A percentile compares a stretch with the other conserved stretches of the same genome.
Evolutionary conservation across 2,797 vertebrate species (phyloP).

Genomic region (Anableps anableps): DNA sequence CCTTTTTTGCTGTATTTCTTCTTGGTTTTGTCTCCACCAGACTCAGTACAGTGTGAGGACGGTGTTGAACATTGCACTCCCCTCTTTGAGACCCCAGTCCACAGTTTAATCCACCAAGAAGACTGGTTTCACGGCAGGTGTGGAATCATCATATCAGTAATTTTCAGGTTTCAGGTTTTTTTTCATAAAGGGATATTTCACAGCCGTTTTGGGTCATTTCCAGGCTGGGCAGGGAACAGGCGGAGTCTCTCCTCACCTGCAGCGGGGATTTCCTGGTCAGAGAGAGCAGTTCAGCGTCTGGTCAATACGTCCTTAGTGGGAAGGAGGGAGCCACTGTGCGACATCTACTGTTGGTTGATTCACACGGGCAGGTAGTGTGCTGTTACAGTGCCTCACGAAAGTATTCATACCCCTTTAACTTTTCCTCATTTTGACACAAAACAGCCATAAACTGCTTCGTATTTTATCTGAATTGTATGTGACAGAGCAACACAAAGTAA

Average conservation of each 20-base stretch:
- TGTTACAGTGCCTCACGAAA: not conserved
- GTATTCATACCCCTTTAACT: not conserved
- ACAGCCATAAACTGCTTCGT: not conserved
- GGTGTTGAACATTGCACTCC: constrained; percentile 13
- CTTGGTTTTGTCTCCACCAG: constrained; percentile 18
- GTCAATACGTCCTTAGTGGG: constrained; percentile 93
- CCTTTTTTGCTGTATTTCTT: not conserved
- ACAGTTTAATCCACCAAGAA: constrained; percentile 83
- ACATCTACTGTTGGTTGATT: constrained; percentile 91
- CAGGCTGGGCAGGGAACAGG: constrained; percentile 86
- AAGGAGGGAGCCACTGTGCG: constrained; percentile 87
- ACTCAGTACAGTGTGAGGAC: constrained; percentile 33
- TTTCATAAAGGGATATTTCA: not conserved
- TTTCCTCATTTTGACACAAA: not conserved
- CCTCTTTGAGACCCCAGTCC: constrained; percentile 59
- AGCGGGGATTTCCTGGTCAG: constrained; percentile 93
- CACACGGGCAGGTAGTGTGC: constrained; percentile 86
- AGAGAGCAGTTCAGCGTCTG: constrained; percentile 88
- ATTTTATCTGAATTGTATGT: not conserved
- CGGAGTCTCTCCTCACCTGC: constrained; percentile 87
- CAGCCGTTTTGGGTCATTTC: not conserved
- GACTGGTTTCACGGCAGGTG: constrained; percentile 91
- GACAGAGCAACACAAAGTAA: not conserved
- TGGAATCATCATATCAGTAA: not conserved
- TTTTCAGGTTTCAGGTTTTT: not conserved